Evolutionary conservation across 2,888 invertebrate genomes (phyloP), one percentile per base, ranked within the genome.

Genomic region (Amblyteles armatorius): DNA sequence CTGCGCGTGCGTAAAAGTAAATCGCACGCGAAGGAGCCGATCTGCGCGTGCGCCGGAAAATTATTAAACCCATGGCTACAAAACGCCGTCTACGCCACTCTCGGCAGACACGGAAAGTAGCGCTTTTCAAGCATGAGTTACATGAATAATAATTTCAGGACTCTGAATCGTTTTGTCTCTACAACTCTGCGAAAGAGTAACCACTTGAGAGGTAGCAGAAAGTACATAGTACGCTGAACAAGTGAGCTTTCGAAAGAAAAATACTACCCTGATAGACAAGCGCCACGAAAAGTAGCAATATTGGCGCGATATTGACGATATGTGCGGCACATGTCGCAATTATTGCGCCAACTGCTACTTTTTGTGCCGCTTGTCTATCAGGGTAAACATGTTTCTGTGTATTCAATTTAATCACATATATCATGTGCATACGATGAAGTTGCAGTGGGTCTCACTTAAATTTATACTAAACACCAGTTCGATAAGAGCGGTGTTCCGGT

Each of bases 341-440:
- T 22, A 22, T 22, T 22, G 22, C 22, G 22, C 22, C 22, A 22
- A 22, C 22, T 22, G 22, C 22, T 22, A 22, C 22, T 22, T 22
- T 22, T 22, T 22, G 22, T 22, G 22, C 22, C 22, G 22, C 22
- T 22, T 22, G 22, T 22, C 22, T 22, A 22, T 22, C 22, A 22
- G 22, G 22, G 22, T 22, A 69, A 73, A 79, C 73, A 57, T 81
- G 65, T 80, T 55, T 55, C 29, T 72, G 29, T 22, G 13, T 29
- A 9, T 26, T 60, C 13, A 40, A 60, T 72, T 73, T 82, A 79
- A 76, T 74, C 79, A 82, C 76, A 79, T 22, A 19, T 82, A n/a
- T n/a, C n/a, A n/a, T n/a, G 82, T 79, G 82, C 84, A 80, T 68
- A 67, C 52, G 26, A 60, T 73, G 33, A 80, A 79, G 57, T 52